phyloP scores from a whole-genome alignment of 2,113 vertebrate species.

The Acrocephalus kingi region DNA sequence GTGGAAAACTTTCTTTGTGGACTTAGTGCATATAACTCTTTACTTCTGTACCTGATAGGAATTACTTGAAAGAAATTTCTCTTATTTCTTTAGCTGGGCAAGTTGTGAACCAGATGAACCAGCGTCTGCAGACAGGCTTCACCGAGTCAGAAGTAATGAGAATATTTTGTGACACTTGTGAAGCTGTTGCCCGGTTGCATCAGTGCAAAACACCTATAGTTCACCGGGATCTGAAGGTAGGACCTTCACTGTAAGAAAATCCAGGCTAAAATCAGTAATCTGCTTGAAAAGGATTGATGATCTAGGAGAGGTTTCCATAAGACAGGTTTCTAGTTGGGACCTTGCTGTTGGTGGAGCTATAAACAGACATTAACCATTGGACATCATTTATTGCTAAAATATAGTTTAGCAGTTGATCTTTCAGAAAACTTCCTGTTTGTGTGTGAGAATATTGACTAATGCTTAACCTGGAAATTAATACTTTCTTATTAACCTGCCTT shows the following conservation, averaged over 20 bases:
- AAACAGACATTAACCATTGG: background rate
- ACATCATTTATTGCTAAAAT: background rate
- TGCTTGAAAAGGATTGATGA: background rate
- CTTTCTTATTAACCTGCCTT: background rate
- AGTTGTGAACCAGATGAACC: slow-evolving; percentile 98
- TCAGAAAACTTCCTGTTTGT: rapidly evolving
- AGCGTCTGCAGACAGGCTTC: slow-evolving; percentile 89
- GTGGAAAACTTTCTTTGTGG: background rate
- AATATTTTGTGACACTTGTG: slow-evolving; percentile 94
- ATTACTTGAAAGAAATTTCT: background rate
- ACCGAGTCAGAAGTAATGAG: slow-evolving; percentile 87
- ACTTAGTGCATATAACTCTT: background rate
- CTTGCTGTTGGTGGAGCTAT: background rate
- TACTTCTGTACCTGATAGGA: background rate
- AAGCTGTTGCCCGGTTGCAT: slow-evolving; percentile 93
- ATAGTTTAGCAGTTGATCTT: background rate
- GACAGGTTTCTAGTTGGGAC: background rate
- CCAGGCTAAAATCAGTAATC: background rate
- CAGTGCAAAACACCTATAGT: slow-evolving; percentile 96
- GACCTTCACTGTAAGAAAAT: background rate
- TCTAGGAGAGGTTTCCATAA: background rate
- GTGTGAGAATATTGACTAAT: rapidly evolving
- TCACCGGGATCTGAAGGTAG: slow-evolving; percentile 94
- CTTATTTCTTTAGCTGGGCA: slow-evolving; percentile 83
- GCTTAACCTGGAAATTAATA: background rate